Evolutionary conservation across 1,140 invertebrate species (phyloP), one percentile per base, ranked within the genome.

Genomic region (Pygmarrhopalites habei): DNA sequence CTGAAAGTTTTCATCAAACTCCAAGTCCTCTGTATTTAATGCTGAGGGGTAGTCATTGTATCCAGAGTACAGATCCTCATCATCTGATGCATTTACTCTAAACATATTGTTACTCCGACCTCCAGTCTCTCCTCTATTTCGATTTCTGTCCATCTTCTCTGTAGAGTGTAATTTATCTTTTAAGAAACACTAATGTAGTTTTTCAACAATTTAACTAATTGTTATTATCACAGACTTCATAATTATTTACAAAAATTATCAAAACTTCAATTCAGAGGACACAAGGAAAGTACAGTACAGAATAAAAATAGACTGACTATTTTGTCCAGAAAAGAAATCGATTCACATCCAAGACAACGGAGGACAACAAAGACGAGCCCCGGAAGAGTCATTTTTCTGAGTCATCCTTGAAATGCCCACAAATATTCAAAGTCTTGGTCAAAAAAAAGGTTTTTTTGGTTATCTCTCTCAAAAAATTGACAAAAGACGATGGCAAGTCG

Each of bases 21-120:
- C 80, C 39, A 87, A 74, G 76, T 85, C 80, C 75, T 84, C 80
- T 21, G 81, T 83, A 68, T 81, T 82, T 28, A 86, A 76, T 7
- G 77, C 77, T 12, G 82, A 80, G 68, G 83, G 79, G 69, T 83
- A 84, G 63, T 85, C 83, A 77, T 86, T 84, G 70, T 83, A 86
- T 28, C 84, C 85, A 35, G 78, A 77, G 74, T 87, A 87, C 51
- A 85, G 74, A 72, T 86, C 84, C 65, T 84, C 82, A 44, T 76
- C 74, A 57, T 72, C 73, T 12, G 63, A 60, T 12, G 7, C 35
- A 12, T 7, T 14, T 35, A 32, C 29, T 26, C 53, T 23, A 23
- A 56, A 56, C 26, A 56, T 56, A 23, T 56, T 56, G 19, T 56
- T 56, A 19, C 29, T 56, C 19, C 53, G 3, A 4, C 53, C 53